These are phyloP conservation scores for Sinocyclocheilus maitianheensis DNA, from an alignment of 2,113 vertebrate genomes.

Conservation along the genomic window DNA sequence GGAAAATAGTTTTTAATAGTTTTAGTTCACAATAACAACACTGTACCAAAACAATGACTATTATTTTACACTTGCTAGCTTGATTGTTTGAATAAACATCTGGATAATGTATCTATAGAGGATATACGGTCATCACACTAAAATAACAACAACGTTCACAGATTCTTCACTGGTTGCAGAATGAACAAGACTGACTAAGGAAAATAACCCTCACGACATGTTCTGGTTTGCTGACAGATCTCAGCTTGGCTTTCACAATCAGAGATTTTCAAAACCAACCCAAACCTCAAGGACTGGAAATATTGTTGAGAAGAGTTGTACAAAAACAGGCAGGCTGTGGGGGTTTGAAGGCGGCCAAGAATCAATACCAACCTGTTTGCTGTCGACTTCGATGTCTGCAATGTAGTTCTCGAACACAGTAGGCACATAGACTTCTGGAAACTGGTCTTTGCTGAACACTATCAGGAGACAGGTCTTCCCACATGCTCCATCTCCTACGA, in stretches of 20 bases:
- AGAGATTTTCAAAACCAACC: neutral
- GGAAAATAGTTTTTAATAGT: neutral
- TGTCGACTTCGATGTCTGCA: constrained; percentile 94
- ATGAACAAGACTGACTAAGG: neutral
- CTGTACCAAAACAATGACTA: constrained; percentile 18
- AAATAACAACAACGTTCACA: neutral
- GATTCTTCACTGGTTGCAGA: neutral
- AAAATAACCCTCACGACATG: neutral
- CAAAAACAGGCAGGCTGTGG: neutral
- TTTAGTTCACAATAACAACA: neutral
- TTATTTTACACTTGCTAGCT: neutral
- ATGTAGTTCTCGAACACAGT: constrained; percentile 99
- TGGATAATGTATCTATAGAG: neutral
- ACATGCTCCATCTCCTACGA: constrained; percentile 95
- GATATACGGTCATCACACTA: neutral
- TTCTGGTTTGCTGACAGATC: neutral
- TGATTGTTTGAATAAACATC: constrained; percentile 1
- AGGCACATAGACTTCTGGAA: constrained; percentile 96
- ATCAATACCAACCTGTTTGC: constrained; percentile 86
- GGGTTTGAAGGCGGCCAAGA: neutral
- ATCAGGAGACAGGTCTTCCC: constrained; percentile 98
- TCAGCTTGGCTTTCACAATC: constrained; percentile 14
- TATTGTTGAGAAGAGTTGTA: neutral
- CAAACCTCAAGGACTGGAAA: neutral
- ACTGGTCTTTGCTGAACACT: constrained; percentile 98